Evolutionary conservation across 2,797 vertebrate genomes (phyloP).

Genomic region (Macropus fuliginosus): DNA sequence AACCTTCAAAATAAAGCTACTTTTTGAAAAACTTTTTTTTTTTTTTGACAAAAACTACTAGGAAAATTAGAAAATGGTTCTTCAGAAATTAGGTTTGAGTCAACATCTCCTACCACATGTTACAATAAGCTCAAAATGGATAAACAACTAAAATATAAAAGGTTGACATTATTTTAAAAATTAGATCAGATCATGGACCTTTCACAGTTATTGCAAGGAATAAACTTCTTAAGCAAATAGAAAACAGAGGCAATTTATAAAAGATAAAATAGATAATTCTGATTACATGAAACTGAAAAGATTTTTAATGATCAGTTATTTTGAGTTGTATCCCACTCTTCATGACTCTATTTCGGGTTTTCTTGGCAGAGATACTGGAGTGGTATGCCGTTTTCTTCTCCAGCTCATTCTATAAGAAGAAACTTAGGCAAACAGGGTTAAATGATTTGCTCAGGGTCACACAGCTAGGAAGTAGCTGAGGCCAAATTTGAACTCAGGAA

Average conservation of each 20-base stretch:
- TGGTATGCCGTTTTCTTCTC: not conserved
- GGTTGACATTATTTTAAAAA: not conserved
- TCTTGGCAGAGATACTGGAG: not conserved
- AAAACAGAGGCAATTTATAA: not conserved
- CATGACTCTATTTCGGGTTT: not conserved
- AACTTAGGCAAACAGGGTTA: not conserved
- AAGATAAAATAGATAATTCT: not conserved
- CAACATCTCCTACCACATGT: not conserved
- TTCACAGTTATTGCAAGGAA: not conserved
- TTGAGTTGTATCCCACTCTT: not conserved
- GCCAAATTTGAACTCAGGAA: not conserved
- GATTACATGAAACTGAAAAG: not conserved
- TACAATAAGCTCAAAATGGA: not conserved
- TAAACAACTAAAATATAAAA: not conserved
- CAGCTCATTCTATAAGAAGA: not conserved
- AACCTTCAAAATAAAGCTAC: not conserved
- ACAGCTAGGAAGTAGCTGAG: not conserved
- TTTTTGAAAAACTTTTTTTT: not conserved
- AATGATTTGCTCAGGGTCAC: not conserved
- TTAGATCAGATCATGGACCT: not conserved
- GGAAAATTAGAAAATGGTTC: not conserved
- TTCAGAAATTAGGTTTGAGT: not conserved
- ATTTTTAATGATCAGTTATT: not conserved
- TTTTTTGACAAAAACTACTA: not conserved
- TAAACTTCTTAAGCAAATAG: not conserved